Evolutionary conservation across 2,888 invertebrate genomes (phyloP).

Genomic region (Yponomeuta sedellus): DNA sequence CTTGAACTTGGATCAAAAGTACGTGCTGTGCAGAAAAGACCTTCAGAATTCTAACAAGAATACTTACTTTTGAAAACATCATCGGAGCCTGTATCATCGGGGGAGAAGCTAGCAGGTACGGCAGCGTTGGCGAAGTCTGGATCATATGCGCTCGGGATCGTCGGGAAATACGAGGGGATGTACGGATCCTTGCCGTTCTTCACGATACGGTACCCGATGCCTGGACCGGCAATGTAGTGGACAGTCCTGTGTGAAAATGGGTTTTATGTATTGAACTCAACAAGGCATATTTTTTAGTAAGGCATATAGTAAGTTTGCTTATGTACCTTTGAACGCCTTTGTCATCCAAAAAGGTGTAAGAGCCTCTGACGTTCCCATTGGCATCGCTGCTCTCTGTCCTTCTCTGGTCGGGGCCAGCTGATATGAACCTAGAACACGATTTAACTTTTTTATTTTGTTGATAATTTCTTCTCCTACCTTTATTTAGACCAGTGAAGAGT

Average conservation of each 20-base stretch:
- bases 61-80: slow-evolving; percentile 63
- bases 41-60: neutral
- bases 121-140: slow-evolving; percentile 62
- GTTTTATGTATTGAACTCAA: neutral
- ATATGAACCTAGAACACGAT: slow-evolving; percentile 75
- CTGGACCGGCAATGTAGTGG: slow-evolving; percentile 87
- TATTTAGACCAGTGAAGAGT: too few relatives aligned
- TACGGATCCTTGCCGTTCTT: slow-evolving; percentile 82
- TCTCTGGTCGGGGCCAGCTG: slow-evolving; percentile 86
- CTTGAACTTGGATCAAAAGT: neutral
- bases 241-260: slow-evolving; percentile 71
- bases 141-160: slow-evolving; percentile 74
- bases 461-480: too few relatives aligned
- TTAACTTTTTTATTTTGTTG: too few relatives aligned
- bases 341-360: slow-evolving; percentile 86
- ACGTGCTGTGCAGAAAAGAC: neutral
- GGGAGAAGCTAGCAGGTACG: slow-evolving; percentile 31
- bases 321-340: slow-evolving; percentile 82
- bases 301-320: neutral
- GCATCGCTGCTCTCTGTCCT: slow-evolving; percentile 84
- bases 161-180: slow-evolving; percentile 77
- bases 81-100: slow-evolving; percentile 45
- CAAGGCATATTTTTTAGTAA: neutral
- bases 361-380: slow-evolving; percentile 83
- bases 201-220: slow-evolving; percentile 84